Conservation (phyloP, 92 coral and sea anemone genomes). For the Metridium senile region DNA sequence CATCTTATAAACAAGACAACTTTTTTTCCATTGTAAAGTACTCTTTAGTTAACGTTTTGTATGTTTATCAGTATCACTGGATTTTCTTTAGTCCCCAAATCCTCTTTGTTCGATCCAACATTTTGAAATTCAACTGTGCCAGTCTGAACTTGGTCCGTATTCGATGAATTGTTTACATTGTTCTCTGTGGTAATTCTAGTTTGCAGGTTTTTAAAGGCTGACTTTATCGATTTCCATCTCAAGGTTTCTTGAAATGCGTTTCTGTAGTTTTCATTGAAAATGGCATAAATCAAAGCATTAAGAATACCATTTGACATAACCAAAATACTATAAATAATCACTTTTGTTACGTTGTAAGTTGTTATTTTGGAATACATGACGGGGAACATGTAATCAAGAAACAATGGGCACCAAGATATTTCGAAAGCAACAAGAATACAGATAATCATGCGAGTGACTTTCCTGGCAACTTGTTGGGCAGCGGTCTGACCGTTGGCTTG, state of each 20-base stretch:
- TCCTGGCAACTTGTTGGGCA: conserved; percentile 23
- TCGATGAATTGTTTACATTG: no score
- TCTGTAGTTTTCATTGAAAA: conserved; percentile 24
- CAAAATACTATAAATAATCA: neutral
- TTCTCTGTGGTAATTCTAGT: no score
- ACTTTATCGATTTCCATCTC: neutral
- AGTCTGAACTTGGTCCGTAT: no score
- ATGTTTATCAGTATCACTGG: neutral
- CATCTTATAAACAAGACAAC: no score
- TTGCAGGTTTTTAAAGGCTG: neutral
- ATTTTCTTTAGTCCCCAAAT: no score
- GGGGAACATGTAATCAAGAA: neutral
- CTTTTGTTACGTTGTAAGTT: neutral
- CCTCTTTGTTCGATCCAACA: neutral
- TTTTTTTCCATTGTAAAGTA: no score
- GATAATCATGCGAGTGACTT: conserved; percentile 40
- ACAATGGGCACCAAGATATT: conserved; percentile 29
- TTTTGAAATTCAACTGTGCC: no score
- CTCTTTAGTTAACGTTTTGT: neutral
- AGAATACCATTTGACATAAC: conserved; percentile 2
- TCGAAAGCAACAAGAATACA: conserved; percentile 23
- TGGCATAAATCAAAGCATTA: conserved; percentile 15
- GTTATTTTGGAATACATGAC: neutral
- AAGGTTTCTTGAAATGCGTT: conserved; percentile 9
- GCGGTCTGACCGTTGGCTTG: neutral